Evolutionary conservation across 2,113 vertebrate genomes (phyloP), one percentile per base, ranked within the genome.

Genomic region (Pomatorhinus ruficollis): DNA sequence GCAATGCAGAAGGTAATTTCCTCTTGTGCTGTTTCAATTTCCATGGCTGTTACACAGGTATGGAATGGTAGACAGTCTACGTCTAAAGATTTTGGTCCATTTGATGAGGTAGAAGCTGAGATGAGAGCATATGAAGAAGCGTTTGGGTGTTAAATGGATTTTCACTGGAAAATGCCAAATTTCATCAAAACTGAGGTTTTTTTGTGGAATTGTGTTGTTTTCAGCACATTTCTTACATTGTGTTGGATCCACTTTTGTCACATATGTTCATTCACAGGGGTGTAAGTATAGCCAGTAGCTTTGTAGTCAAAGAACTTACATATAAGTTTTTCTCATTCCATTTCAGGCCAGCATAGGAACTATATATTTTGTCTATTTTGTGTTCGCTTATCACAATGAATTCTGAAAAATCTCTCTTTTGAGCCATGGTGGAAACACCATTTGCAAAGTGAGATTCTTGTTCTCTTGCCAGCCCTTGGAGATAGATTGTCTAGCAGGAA

Each of bases 1-100:
- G 99, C 97, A 98, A 97, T 21, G 97, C 98, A 71, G 99, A 99
- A 98, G 99, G 99, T 99, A 97, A 97, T 87, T 35, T n/a, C 20
- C 70, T 89, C 66, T 81, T 54, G 47, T 87, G 59, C 52, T 69
- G 8, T 49, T 85, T 33, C 28, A 56, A 27, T 28, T 80, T 81
- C 3, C 44, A n/a, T 42, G 39, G 37, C 52, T 77, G 42, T 53
- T 86, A 47, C 27, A 28, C 8, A 39, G 44, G 44, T 31, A 16
- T 71, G 42, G 59, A 45, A 33, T 0, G 3, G 42, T 24, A 83
- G n/a, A 19, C 54, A 69, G 11, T 86, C 47, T 89, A 35, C 28
- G 24, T 75, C 31, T 59, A 33, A 78, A 70, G 33, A 14, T 70
- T 87, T 78, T 68, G 28, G 40, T 75, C 22, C 1, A 0, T 50